A percentile compares a stretch with the other conserved stretches of the same genome.
These are phyloP conservation scores for Lissocephala sabroskyi DNA, from an alignment of 2,888 invertebrate genomes.

Conservation along the genomic window DNA sequence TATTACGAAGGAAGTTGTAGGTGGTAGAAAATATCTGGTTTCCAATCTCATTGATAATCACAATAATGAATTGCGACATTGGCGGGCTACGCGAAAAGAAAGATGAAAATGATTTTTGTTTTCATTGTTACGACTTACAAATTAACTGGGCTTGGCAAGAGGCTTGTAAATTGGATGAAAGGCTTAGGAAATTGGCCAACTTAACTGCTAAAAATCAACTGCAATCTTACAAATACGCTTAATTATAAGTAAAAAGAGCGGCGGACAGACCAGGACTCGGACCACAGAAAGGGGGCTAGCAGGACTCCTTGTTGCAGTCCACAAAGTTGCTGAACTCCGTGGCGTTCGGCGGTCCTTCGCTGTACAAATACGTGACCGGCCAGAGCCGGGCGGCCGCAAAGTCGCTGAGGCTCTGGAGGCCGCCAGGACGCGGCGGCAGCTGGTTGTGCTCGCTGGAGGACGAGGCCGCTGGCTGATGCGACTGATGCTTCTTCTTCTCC, in stretches of 20 bases:
- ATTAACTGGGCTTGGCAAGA: conserved; percentile 10
- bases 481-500: conserved; percentile 57
- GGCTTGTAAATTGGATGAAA: not conserved
- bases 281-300: conserved; percentile 61
- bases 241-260: too few relatives aligned
- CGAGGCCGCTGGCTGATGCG: conserved; percentile 40
- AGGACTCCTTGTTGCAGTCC: conserved; percentile 72
- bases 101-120: conserved; percentile 2
- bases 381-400: conserved; percentile 76
- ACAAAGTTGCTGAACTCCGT: conserved; percentile 74
- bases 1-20: conserved; percentile 38
- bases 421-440: conserved; percentile 69
- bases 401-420: conserved; percentile 69
- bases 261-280: too few relatives aligned
- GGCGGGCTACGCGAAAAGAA: conserved; percentile 7
- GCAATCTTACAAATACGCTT: conserved; percentile 22
- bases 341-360: conserved; percentile 84
- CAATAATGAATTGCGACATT: conserved; percentile 26
- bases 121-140: conserved; percentile 26
- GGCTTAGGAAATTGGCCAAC: not conserved
- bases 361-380: conserved; percentile 88
- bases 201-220: conserved; percentile 5
- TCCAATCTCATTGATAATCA: conserved; percentile 58
- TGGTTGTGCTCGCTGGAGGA: conserved; percentile 63
- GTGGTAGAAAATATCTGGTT: too few relatives aligned